Percentiles rank a stretch among this genome's conserved stretches.
Evolutionary conservation across 30 jellyfish, hydroid and myxozoan species (phyloP).

Genomic region (Mastigias papua): DNA sequence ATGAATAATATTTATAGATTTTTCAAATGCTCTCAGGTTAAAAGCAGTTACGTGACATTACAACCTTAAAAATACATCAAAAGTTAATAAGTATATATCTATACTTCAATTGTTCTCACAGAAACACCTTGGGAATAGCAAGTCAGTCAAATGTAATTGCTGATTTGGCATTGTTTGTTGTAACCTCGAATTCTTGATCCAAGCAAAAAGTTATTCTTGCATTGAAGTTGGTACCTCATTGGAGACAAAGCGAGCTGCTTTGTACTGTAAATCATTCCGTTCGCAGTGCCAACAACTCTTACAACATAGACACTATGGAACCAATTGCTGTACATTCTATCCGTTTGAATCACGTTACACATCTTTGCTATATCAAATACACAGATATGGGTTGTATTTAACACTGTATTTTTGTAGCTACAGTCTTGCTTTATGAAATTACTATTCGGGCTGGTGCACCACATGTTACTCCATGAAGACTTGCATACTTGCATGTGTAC

Average conservation of each 20-base stretch:
- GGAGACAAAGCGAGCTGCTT: slow-evolving; percentile 33
- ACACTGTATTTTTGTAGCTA: background rate
- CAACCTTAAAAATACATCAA: too few relatives aligned
- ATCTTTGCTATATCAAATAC: slow-evolving; percentile 5
- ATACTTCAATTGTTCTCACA: too few relatives aligned
- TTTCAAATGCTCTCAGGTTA: too few relatives aligned
- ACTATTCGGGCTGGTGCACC: slow-evolving; percentile 17
- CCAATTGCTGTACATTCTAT: slow-evolving; percentile 5
- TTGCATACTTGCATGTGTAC: slow-evolving; percentile 30
- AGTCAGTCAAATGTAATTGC: background rate
- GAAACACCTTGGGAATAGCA: background rate
- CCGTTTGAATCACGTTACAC: background rate
- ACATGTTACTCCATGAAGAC: slow-evolving; percentile 55
- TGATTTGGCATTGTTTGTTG: background rate
- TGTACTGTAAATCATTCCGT: background rate
- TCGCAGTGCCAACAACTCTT: slow-evolving; percentile 7
- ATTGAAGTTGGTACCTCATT: background rate
- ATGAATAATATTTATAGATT: too few relatives aligned
- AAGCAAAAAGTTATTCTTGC: background rate
- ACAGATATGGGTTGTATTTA: background rate
- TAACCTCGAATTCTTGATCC: background rate
- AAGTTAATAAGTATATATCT: too few relatives aligned
- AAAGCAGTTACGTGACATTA: too few relatives aligned
- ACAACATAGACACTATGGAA: background rate
- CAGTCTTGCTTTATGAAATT: slow-evolving; percentile 5